Evolutionary conservation across 64 coral and sea anemone species (phyloP).

Genomic region (Cladopsammia gracilis): DNA sequence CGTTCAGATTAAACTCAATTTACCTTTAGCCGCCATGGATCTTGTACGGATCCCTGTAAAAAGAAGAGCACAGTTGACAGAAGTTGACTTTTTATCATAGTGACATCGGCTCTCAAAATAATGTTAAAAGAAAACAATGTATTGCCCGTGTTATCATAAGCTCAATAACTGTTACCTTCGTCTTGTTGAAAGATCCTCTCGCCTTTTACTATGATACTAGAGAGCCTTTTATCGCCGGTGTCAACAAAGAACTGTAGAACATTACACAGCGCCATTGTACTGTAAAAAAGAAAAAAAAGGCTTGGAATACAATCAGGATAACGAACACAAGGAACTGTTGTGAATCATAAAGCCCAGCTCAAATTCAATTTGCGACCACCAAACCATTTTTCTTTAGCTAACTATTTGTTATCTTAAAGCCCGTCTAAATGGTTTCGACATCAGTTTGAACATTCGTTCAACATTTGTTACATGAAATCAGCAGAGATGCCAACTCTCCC

Average conservation of each 20-base stretch:
- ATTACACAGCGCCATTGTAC: constrained; percentile 91
- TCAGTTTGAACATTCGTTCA: no score
- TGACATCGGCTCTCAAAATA: neutral
- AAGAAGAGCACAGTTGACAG: neutral
- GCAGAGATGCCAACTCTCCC: no score
- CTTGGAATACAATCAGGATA: neutral
- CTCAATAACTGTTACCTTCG: constrained; percentile 88
- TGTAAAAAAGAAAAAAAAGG: constrained; percentile 21
- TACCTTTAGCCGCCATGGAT: constrained; percentile 88
- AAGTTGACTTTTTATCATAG: neutral
- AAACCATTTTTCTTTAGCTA: no score
- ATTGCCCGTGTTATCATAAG: neutral
- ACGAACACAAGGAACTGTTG: no score
- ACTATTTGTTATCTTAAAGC: no score
- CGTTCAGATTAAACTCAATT: neutral
- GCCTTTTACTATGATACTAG: constrained; percentile 90
- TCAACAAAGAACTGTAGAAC: constrained; percentile 88
- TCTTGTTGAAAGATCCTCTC: constrained; percentile 83
- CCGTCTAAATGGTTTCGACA: no score
- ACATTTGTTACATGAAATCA: no score
- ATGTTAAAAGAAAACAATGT: neutral
- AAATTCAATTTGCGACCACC: no score
- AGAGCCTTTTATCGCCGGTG: constrained; percentile 92
- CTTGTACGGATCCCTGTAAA: constrained; percentile 87
- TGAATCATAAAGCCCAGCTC: no score